phyloP scores from a whole-genome alignment of 53 echinoderm and acorn worm genomes.

The Temnopleurus reevesii region DNA sequence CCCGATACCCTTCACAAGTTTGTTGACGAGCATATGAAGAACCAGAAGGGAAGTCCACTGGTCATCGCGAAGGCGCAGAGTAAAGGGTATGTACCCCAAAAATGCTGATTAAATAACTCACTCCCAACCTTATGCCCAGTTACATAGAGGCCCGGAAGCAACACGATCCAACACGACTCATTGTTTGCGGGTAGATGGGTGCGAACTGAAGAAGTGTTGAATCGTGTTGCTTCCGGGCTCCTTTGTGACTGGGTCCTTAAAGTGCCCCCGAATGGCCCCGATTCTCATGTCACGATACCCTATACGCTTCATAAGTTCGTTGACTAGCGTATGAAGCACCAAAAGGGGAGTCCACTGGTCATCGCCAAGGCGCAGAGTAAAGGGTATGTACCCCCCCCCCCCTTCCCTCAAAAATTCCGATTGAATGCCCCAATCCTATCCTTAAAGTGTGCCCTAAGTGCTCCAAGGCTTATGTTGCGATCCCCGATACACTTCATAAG shows the following conservation, averaged over 20 bases:
- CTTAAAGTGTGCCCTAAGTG: constrained; percentile 25
- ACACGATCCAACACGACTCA: too few relatives aligned
- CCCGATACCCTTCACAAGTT: constrained; percentile 67
- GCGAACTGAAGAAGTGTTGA: too few relatives aligned
- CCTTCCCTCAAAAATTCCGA: too few relatives aligned
- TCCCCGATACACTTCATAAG: constrained; percentile 63
- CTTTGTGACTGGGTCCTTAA: too few relatives aligned
- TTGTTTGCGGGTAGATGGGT: too few relatives aligned
- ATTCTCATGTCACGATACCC: constrained; percentile 30
- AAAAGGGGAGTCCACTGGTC: constrained; percentile 62
- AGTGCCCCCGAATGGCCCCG: constrained; percentile 56
- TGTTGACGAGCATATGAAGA: constrained; percentile 65
- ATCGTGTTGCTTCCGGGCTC: too few relatives aligned
- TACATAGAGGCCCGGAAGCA: too few relatives aligned
- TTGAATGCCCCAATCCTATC: too few relatives aligned
- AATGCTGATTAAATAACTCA: too few relatives aligned
- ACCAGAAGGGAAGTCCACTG: constrained; percentile 58
- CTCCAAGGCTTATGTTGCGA: neutral
- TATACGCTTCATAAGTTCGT: constrained; percentile 67
- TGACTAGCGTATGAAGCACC: constrained; percentile 60
- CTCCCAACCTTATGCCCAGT: too few relatives aligned
- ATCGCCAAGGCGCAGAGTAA: constrained; percentile 68
- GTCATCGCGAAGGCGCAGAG: constrained; percentile 67
- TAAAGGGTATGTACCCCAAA: constrained; percentile 70
- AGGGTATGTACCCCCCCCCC: too few relatives aligned